phyloP scores from a whole-genome alignment of 1,140 invertebrate species.

The Chelonus insularis region DNA sequence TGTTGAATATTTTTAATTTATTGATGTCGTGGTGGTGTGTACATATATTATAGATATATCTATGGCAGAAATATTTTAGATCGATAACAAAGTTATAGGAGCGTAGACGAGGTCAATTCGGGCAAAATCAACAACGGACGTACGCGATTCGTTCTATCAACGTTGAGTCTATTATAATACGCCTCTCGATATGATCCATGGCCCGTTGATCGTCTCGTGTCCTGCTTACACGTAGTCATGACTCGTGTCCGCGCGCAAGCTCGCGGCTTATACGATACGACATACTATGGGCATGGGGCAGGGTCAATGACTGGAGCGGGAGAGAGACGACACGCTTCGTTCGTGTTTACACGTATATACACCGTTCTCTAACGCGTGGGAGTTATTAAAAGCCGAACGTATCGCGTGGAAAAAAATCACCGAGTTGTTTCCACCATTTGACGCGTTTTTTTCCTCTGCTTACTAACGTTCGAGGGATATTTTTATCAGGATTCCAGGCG shows the following conservation, averaged over 20 bases:
- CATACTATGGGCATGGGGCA: slow-evolving; percentile 31
- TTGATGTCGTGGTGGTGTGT: too few species aligned
- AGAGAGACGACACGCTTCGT: slow-evolving; percentile 37
- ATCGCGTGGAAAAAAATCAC: slow-evolving; percentile 30
- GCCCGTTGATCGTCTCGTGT: slow-evolving; percentile 4
- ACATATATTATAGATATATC: too few species aligned
- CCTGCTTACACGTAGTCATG: background rate
- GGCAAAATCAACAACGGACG: slow-evolving; percentile 7
- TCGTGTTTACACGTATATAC: slow-evolving; percentile 25
- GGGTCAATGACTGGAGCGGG: slow-evolving; percentile 45
- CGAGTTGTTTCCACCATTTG: slow-evolving; percentile 1
- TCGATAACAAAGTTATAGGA: background rate
- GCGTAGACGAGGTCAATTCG: background rate
- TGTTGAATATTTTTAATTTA: background rate
- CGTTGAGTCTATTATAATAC: slow-evolving; percentile 8
- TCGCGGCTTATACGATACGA: slow-evolving; percentile 19
- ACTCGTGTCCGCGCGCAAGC: slow-evolving; percentile 25
- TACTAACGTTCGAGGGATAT: background rate
- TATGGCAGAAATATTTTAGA: too few species aligned
- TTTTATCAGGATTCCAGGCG: background rate
- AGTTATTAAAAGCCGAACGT: slow-evolving; percentile 46
- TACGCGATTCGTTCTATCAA: slow-evolving; percentile 8
- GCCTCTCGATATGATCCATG: slow-evolving; percentile 20
- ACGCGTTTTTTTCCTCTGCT: background rate
- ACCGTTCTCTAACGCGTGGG: slow-evolving; percentile 35